Conservation (phyloP, 2,888 invertebrate genomes). For the Macrosiphum euphorbiae region DNA sequence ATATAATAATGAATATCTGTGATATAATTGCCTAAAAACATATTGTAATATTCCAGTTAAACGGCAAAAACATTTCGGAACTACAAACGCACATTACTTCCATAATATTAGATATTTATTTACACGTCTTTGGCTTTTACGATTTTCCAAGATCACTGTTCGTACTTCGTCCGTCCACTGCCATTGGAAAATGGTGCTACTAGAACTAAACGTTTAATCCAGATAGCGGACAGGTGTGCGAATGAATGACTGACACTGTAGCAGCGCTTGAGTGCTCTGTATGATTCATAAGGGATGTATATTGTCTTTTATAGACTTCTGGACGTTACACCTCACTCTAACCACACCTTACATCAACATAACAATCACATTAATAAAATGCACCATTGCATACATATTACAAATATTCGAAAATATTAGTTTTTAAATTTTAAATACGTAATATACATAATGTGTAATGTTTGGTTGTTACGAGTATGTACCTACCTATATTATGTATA, state of each 20-base stretch:
- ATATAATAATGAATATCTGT: no score
- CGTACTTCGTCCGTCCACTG: neutral
- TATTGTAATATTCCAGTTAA: neutral
- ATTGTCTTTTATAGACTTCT: neutral
- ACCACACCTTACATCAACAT: neutral
- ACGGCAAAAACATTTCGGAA: neutral
- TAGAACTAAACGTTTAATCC: neutral
- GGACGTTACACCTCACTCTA: neutral
- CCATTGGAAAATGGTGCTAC: neutral
- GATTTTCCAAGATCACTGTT: neutral
- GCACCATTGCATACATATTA: neutral
- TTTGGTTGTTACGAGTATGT: no score
- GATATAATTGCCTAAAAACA: neutral
- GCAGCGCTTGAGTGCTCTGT: neutral
- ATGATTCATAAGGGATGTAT: neutral
- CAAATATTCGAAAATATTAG: neutral
- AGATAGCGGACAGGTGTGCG: neutral
- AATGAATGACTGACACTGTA: neutral
- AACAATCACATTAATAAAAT: neutral
- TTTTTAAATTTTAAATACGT: no score
- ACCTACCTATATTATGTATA: no score
- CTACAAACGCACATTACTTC: neutral
- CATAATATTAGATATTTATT: neutral
- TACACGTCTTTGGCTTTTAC: neutral
- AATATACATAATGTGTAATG: no score